Base-by-base conservation (phyloP, 2,888 invertebrate species). In the Dugesia japonica region DNA sequence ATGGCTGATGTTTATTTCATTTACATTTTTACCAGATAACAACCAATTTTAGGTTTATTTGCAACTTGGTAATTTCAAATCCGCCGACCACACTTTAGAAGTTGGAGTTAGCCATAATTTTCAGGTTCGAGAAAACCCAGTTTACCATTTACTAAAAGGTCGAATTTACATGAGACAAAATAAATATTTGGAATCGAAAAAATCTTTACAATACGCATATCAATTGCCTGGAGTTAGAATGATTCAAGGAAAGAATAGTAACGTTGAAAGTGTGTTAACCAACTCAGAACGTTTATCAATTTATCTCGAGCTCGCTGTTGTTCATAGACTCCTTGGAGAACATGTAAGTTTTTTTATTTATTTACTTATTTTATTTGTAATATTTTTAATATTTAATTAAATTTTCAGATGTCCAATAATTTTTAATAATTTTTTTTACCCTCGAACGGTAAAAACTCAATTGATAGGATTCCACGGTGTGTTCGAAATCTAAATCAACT, bases 31-130 rank as follows among this genome's bases (percentile, higher is more conserved):
- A 38, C 17, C 38, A 13, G 38, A 38, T 38, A 13, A 31, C 4
- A 74, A 42, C 17, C 76, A 26, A 13, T 77, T 76, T 42, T 79
- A 83, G 84, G 90, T 93, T 75, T 89, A 90, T 80, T 87, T 92
- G 4, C 81, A 84, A 77, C 85, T 86, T 81, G 83, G 84, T 77
- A 85, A 86, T 80, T 91, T 88, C 81, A 88, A 89, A 23, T 88
- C 90, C 82, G 94, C 94, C 0, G 88, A 90, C 15, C 92, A 92
- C 83, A 89, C 89, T 76, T 86, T 97, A 72, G 94, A 95, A 85
- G 88, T 91, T 79, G 92, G 92, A 77, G 86, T 95, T 17, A 93
- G 93, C 82, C 90, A 91, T 82, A 92, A 94, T 84, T 94, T 97
- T 82, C 90, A 91, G 85, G 85, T 95, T 0, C 87, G 94, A 79